Conservation (phyloP, 2,797 vertebrate genomes). For the Sus cebifrons region DNA sequence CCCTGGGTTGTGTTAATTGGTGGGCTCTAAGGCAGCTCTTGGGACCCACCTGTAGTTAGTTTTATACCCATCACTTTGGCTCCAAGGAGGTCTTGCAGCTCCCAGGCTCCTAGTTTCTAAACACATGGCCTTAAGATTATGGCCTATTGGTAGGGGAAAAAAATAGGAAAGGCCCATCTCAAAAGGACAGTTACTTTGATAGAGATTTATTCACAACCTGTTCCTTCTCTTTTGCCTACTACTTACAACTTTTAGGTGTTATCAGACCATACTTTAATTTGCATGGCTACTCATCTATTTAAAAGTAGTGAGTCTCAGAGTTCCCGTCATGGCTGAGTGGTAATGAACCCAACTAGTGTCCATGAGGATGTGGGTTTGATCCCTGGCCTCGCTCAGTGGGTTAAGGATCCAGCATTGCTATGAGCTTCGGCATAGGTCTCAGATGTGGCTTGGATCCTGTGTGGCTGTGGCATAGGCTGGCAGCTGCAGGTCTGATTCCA, state of each 20-base stretch:
- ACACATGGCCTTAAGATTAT: neutral
- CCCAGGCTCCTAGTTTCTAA: neutral
- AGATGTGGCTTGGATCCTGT: no score
- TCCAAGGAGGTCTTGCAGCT: neutral
- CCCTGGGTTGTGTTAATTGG: neutral
- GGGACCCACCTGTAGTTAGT: neutral
- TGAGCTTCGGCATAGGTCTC: no score
- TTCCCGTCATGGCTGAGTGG: no score
- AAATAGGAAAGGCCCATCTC: neutral
- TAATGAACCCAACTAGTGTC: no score
- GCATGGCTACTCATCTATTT: neutral
- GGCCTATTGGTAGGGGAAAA: neutral
- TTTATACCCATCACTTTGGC: neutral
- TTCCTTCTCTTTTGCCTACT: neutral
- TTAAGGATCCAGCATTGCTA: no score
- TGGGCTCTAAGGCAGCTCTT: neutral
- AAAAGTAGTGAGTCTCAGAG: neutral
- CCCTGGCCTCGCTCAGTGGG: no score
- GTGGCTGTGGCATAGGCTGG: no score
- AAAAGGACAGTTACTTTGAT: neutral
- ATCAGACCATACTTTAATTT: neutral
- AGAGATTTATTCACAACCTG: neutral
- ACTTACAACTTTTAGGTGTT: neutral
- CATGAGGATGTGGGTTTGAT: no score
- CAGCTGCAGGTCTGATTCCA: no score